Conservation (phyloP, 1,140 invertebrate genomes). For the Drosophila ironensis region DNA sequence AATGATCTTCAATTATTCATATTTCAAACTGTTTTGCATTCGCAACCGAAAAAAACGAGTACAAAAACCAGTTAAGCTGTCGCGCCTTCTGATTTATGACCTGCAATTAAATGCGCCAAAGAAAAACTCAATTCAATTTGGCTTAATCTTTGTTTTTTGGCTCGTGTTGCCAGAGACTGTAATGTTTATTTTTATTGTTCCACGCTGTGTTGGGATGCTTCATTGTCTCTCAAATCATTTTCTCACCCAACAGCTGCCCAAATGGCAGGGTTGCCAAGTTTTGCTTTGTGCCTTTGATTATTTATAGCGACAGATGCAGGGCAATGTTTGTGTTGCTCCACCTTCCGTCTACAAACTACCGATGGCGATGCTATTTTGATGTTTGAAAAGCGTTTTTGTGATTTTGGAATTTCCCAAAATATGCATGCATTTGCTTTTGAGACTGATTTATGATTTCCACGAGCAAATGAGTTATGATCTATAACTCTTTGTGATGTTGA, state of each 20-base stretch:
- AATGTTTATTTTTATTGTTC: constrained; percentile 61
- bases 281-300: constrained; percentile 43
- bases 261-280: constrained; percentile 67
- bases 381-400: constrained; percentile 45
- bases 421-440: neutral
- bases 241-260: constrained; percentile 43
- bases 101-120: constrained; percentile 53
- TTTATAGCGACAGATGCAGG: constrained; percentile 76
- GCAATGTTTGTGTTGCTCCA: constrained; percentile 51
- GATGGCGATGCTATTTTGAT: constrained; percentile 48
- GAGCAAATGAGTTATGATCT: constrained; percentile 14
- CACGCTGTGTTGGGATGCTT: constrained; percentile 17
- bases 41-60: neutral
- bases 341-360: constrained; percentile 31
- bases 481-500: neutral
- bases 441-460: constrained; percentile 21
- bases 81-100: constrained; percentile 49
- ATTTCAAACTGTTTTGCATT: constrained; percentile 20
- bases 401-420: constrained; percentile 4
- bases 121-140: constrained; percentile 29
- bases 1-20: too few species aligned
- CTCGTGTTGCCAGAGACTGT: constrained; percentile 47
- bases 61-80: constrained; percentile 28
- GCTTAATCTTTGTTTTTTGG: constrained; percentile 11
- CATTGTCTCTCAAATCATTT: constrained; percentile 50